Evolutionary conservation across 2,113 vertebrate species (phyloP).

Genomic region (Xenopus laevis): DNA sequence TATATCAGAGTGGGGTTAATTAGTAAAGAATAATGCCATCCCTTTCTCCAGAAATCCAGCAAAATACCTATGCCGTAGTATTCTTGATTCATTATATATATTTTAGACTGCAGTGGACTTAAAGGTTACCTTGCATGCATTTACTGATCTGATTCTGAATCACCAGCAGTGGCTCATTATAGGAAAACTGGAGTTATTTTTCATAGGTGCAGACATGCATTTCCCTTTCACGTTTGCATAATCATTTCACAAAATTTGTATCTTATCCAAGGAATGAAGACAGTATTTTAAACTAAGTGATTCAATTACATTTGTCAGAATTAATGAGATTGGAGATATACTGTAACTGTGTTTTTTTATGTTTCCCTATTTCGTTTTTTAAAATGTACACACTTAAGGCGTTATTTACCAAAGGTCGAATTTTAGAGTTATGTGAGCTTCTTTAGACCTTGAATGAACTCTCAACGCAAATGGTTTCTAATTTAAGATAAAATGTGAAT

Average conservation of each 20-base stretch:
- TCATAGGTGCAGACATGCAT: conserved; percentile 22
- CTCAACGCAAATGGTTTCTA: no score
- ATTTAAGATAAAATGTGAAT: no score
- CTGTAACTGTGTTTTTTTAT: background rate
- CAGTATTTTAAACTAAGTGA: background rate
- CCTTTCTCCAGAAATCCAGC: conserved; percentile 19
- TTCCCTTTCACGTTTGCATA: conserved; percentile 34
- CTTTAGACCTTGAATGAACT: no score
- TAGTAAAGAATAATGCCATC: conserved; percentile 39
- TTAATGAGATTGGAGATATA: conserved; percentile 19
- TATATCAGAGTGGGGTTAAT: conserved; percentile 39
- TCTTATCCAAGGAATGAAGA: conserved; percentile 20
- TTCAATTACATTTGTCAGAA: conserved; percentile 21
- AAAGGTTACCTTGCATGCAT: conserved; percentile 31
- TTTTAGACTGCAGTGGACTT: conserved; percentile 16
- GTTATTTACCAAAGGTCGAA: no score
- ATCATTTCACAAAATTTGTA: conserved; percentile 24
- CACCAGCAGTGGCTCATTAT: conserved; percentile 34
- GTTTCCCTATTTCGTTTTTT: no score
- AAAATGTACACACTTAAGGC: no score
- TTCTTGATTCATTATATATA: conserved; percentile 26
- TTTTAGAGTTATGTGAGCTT: no score
- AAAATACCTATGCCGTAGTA: conserved; percentile 23
- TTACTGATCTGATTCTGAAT: conserved; percentile 23
- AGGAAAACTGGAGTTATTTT: conserved; percentile 27